These are phyloP conservation scores for Sinhomidia bicolor DNA, from an alignment of 2,888 invertebrate species.

Conservation along the genomic window DNA sequence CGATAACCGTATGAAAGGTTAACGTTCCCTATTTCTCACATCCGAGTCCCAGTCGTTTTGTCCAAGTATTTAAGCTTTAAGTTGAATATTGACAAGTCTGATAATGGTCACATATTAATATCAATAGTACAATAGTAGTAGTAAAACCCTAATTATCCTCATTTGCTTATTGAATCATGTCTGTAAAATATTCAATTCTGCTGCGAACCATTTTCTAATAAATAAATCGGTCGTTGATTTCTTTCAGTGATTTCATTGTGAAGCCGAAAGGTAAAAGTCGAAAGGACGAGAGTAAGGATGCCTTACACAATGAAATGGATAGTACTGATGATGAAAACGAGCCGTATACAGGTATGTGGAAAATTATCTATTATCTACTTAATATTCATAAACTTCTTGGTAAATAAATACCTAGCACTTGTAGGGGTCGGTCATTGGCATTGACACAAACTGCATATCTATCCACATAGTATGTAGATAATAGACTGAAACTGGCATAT, in stretches of 20 bases:
- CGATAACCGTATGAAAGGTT: background rate
- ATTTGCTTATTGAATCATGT: background rate
- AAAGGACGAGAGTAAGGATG: slow-evolving; percentile 80
- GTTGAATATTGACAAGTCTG: too few relatives aligned
- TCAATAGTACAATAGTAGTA: too few relatives aligned
- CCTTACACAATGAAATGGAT: slow-evolving; percentile 78
- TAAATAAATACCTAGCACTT: too few relatives aligned
- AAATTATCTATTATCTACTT: background rate
- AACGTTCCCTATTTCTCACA: background rate
- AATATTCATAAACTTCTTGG: too few relatives aligned
- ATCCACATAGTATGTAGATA: too few relatives aligned
- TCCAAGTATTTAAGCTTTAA: too few relatives aligned
- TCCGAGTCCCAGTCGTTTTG: too few relatives aligned
- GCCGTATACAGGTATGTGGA: slow-evolving; percentile 63
- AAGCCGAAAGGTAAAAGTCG: slow-evolving; percentile 78
- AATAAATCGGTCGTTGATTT: background rate
- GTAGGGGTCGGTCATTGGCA: too few relatives aligned
- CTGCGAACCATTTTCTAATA: background rate
- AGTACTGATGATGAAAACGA: slow-evolving; percentile 80
- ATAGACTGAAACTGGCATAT: too few relatives aligned
- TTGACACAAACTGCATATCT: too few relatives aligned
- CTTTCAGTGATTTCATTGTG: slow-evolving; percentile 79
- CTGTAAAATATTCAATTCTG: background rate
- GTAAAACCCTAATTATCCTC: background rate
- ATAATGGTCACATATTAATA: too few relatives aligned